Conservation (phyloP, 2,113 vertebrate species). For the Microtus ochrogaster region DNA sequence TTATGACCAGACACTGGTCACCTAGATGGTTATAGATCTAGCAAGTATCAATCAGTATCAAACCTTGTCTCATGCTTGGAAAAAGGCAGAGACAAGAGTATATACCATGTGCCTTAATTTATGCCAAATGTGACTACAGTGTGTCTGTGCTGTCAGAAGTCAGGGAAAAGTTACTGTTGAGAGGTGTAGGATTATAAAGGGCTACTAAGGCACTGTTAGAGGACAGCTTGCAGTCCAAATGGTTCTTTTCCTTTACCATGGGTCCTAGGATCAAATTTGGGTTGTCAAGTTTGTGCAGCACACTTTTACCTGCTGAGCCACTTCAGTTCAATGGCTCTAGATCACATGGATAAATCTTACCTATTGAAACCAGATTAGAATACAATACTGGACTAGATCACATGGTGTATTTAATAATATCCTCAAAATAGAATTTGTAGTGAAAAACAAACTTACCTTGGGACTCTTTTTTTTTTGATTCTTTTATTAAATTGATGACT, state of each 20-base stretch:
- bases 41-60: not conserved
- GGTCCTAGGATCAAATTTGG: not conserved
- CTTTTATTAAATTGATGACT: not conserved
- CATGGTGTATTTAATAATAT: not conserved
- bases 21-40: not conserved
- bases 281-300: not conserved
- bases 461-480: not conserved
- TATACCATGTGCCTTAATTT: not conserved
- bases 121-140: not conserved
- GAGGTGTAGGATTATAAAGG: accelerated
- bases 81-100: not conserved
- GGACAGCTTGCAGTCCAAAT: not conserved
- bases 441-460: not conserved
- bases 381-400: accelerated
- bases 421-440: not conserved
- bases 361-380: not conserved
- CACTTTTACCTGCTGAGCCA: not conserved
- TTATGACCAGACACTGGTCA: not conserved
- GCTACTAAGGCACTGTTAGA: not conserved
- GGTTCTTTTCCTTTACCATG: not conserved
- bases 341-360: not conserved
- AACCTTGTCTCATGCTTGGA: not conserved
- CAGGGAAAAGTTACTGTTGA: not conserved
- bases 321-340: not conserved
- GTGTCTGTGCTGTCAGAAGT: not conserved